Evolutionary conservation across 2,797 vertebrate species (phyloP).

Genomic region (Gallirallus australis): DNA sequence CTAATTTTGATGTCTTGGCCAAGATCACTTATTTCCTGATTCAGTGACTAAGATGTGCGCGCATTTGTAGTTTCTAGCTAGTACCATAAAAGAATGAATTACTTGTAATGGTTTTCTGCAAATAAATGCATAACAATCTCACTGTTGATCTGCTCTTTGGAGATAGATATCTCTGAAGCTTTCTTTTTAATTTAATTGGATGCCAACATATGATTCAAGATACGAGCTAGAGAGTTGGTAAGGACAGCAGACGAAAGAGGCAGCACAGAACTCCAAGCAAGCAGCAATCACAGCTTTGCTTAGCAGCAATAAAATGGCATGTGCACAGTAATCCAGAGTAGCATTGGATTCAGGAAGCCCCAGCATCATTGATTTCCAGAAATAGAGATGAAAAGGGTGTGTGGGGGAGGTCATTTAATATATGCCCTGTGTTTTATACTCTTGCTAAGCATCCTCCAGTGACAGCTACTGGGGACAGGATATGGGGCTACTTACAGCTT

Average conservation of each 20-base stretch:
- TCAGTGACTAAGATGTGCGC: not conserved
- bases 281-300: not conserved
- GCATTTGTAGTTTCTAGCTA: not conserved
- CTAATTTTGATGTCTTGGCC: not conserved
- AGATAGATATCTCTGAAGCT: not conserved
- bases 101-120: not conserved
- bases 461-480: not conserved
- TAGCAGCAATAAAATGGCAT: not conserved
- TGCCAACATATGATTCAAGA: not conserved
- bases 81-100: not conserved
- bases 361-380: not conserved
- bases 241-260: not conserved
- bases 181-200: not conserved
- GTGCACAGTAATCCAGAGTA: not conserved
- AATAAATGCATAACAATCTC: not conserved
- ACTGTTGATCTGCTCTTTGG: not conserved
- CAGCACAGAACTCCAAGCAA: not conserved
- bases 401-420: not conserved
- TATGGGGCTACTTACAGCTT: not conserved
- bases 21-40: not conserved
- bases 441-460: not conserved
- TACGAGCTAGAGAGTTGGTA: not conserved
- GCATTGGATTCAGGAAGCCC: not conserved
- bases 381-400: not conserved
- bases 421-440: not conserved